phyloP scores from a whole-genome alignment of 92 coral and sea anemone species.

The Phenganax subtilis region DNA sequence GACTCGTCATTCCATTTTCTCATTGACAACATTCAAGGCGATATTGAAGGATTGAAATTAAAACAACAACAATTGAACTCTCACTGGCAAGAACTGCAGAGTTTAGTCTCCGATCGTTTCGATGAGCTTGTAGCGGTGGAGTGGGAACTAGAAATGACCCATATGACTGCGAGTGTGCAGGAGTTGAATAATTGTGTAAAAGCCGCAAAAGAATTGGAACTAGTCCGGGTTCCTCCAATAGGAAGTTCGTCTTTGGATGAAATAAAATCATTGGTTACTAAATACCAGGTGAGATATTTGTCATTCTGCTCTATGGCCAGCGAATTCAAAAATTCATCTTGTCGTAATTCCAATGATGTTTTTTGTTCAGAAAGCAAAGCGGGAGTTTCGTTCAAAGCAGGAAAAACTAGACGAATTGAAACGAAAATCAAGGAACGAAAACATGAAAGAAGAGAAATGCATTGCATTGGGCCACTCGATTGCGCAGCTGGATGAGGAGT shows the following conservation, averaged over 20 bases:
- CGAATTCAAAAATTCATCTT: neutral
- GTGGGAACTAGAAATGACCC: slow-evolving; percentile 60
- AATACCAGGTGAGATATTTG: slow-evolving; percentile 55
- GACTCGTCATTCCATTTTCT: slow-evolving; percentile 66
- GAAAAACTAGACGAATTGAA: slow-evolving; percentile 36
- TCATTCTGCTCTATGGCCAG: neutral
- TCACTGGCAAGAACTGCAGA: slow-evolving; percentile 84
- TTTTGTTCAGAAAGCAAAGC: slow-evolving; percentile 36
- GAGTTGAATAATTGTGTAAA: slow-evolving; percentile 69
- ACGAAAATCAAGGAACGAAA: slow-evolving; percentile 20
- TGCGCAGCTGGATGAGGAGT: slow-evolving; percentile 29
- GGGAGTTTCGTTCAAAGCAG: slow-evolving; percentile 39
- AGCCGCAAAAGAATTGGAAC: slow-evolving; percentile 46
- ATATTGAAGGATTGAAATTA: slow-evolving; percentile 60
- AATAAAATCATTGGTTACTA: slow-evolving; percentile 60
- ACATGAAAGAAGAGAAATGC: slow-evolving; percentile 4
- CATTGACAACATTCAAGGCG: slow-evolving; percentile 63
- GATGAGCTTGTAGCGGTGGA: slow-evolving; percentile 72
- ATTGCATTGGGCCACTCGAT: slow-evolving; percentile 9
- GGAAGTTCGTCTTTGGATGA: slow-evolving; percentile 73
- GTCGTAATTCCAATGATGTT: neutral
- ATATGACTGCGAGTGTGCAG: slow-evolving; percentile 57
- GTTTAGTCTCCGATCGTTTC: slow-evolving; percentile 81
- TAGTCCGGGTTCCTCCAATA: slow-evolving; percentile 55
- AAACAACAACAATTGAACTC: slow-evolving; percentile 69